Percentiles rank a stretch among this genome's conserved stretches.
Conservation (phyloP, 2,797 vertebrate species). For the Amniataba percoides region DNA sequence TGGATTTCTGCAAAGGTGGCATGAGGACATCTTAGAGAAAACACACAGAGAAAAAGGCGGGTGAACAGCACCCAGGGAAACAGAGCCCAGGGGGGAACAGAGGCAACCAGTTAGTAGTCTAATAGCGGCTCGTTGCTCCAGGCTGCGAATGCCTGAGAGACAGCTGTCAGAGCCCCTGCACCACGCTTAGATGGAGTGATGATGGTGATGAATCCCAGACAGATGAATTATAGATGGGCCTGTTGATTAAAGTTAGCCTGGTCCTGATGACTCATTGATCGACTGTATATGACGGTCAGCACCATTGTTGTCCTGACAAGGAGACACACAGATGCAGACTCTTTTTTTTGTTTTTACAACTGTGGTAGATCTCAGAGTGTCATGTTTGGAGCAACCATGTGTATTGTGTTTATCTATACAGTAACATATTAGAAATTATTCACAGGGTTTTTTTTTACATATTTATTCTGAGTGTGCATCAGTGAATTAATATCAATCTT, state of each 20-base stretch:
- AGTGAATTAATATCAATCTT: background rate
- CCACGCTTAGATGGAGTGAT: constrained; percentile 67
- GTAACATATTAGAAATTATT: background rate
- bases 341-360: background rate
- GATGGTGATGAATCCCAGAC: constrained; percentile 77
- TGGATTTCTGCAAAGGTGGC: constrained; percentile 21
- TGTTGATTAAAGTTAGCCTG: constrained; percentile 77
- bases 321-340: constrained; percentile 21
- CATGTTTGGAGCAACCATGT: background rate
- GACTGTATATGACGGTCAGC: constrained; percentile 49
- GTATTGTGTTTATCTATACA: background rate
- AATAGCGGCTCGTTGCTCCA: constrained; percentile 48
- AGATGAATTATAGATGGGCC: constrained; percentile 85
- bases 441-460: background rate
- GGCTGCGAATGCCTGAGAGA: constrained; percentile 66
- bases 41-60: constrained; percentile 16
- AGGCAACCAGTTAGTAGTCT: constrained; percentile 49
- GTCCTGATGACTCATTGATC: constrained; percentile 76
- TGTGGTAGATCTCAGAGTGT: background rate
- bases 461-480: background rate
- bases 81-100: constrained; percentile 22
- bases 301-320: constrained; percentile 39
- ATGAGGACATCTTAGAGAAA: constrained; percentile 29
- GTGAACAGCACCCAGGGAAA: constrained; percentile 14
- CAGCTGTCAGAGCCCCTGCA: constrained; percentile 71